Conservation (phyloP, 1,140 invertebrate genomes). For the Drosophila serrata region DNA sequence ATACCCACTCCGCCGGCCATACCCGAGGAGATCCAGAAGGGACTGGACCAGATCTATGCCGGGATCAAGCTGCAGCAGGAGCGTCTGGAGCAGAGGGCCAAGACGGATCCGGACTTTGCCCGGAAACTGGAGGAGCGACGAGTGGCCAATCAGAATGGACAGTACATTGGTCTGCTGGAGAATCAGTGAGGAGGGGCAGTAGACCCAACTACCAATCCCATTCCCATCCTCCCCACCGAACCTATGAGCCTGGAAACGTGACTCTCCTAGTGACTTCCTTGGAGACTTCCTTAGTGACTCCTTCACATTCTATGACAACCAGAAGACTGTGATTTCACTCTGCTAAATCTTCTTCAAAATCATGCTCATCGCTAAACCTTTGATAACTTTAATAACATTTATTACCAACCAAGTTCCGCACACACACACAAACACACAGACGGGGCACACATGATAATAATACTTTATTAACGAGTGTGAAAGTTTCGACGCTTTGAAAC, state of each 20-base stretch:
- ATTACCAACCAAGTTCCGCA: constrained; percentile 39
- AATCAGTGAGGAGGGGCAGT: constrained; percentile 58
- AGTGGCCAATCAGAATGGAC: constrained; percentile 87
- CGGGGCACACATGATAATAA: constrained; percentile 26
- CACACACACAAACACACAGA: constrained; percentile 13
- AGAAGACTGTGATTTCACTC: constrained; percentile 48
- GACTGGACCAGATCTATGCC: constrained; percentile 92
- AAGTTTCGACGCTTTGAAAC: constrained; percentile 66
- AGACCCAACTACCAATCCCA: not conserved
- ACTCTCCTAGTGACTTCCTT: constrained; percentile 4
- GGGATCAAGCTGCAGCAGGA: constrained; percentile 91
- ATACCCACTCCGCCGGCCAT: constrained; percentile 94
- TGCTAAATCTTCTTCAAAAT: constrained; percentile 27
- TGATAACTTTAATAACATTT: constrained; percentile 18
- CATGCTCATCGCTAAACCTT: not conserved
- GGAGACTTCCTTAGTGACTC: constrained; percentile 1
- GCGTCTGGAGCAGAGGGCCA: constrained; percentile 86
- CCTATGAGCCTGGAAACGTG: constrained; percentile 43
- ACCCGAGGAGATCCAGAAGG: constrained; percentile 92
- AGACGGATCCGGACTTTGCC: constrained; percentile 87
- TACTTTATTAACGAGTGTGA: constrained; percentile 68
- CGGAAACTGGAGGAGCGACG: constrained; percentile 86
- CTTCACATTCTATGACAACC: constrained; percentile 27
- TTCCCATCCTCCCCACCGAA: constrained; percentile 39
- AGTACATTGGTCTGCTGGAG: constrained; percentile 86